Evolutionary conservation across 2,888 invertebrate species (phyloP), one percentile per base, ranked within the genome.

Genomic region (Ecdyonurus torrentis): DNA sequence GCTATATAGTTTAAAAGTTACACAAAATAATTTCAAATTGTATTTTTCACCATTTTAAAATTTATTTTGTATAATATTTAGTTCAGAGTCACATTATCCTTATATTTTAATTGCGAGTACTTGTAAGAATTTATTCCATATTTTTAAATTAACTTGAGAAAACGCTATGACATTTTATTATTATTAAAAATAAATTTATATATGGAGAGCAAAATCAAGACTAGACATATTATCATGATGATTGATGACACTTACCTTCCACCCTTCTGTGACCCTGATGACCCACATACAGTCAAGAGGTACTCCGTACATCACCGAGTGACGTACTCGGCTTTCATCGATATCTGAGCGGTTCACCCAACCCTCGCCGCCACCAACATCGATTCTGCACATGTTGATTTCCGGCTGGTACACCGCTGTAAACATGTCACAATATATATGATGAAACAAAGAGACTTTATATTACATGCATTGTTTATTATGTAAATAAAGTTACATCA

Each of bases 221-320:
- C n/a, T n/a, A n/a, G n/a, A n/a, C n/a, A n/a, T n/a, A n/a, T n/a
- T n/a, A n/a, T n/a, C n/a, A n/a, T n/a, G n/a, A n/a, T n/a, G n/a
- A n/a, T n/a, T n/a, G n/a, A n/a, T n/a, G n/a, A n/a, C n/a, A 72
- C 76, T 73, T 72, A 87, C 87, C 81, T 81, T 83, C 80, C 83
- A 83, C 18, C 79, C 79, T 7, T 78, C 75, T 62, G 77, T 74
- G 1, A 87, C 87, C 19, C 77, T 78, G 62, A 89, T 83, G 64
- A 80, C 77, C 88, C 88, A 89, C 72, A 87, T 82, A 72, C 89
- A 89, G 71, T 88, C 88, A 59, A 88, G 74, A 0, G 86, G 79
- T 63, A 83, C 75, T 63, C 79, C 78, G 69, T 82, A 77, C 61
- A 76, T 74, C 63, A 74, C 75, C 10, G 81, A 78, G 66, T 78